A percentile compares a stretch with the other conserved stretches of the same genome.
phyloP scores from a whole-genome alignment of 2,113 vertebrate species.

The Panurus biarmicus region DNA sequence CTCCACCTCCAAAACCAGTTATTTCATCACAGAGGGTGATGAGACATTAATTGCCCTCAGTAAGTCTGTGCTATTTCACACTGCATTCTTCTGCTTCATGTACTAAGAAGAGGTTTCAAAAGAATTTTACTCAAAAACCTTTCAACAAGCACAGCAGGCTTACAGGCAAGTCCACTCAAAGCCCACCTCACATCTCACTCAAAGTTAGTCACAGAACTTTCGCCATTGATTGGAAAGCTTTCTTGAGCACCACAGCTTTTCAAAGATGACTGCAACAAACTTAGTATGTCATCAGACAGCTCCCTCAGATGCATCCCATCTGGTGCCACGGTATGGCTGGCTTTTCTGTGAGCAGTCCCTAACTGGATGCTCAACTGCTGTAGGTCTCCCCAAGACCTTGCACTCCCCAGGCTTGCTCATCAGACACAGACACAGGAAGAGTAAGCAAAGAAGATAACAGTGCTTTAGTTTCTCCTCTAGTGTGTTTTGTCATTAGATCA shows the following conservation, averaged over 20 bases:
- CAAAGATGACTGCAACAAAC: not conserved
- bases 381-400: not conserved
- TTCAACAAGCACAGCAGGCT: not conserved
- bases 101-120: not conserved
- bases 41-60: not conserved
- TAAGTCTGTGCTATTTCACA: not conserved
- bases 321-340: not conserved
- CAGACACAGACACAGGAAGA: not conserved
- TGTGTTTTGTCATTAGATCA: not conserved
- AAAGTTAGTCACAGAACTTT: not conserved
- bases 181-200: accelerated
- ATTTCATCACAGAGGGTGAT: not conserved
- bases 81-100: not conserved
- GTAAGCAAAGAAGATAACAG: not conserved
- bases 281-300: not conserved
- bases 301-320: not conserved
- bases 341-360: not conserved
- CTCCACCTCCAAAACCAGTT: not conserved
- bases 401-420: not conserved
- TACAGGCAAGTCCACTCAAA: not conserved
- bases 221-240: not conserved
- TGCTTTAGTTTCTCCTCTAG: not conserved
- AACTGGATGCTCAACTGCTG: not conserved
- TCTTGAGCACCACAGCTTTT: not conserved
- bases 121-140: not conserved